Evolutionary conservation across 1,140 invertebrate genomes (phyloP).

Genomic region (Chymomyza costata): DNA sequence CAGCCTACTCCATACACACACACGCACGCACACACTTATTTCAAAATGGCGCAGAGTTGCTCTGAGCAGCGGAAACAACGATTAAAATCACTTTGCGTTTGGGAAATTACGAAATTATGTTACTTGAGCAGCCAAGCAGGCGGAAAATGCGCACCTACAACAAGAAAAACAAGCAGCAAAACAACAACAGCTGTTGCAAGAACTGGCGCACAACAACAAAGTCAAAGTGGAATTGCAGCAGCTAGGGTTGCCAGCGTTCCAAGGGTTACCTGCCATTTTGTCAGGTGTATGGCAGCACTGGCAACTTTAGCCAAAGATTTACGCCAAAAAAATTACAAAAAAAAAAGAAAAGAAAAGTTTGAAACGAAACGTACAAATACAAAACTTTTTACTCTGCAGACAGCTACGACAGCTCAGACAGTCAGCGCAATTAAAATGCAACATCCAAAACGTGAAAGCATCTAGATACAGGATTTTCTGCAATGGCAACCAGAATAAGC

Average conservation of each 20-base stretch:
- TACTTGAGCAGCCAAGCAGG: slow-evolving; percentile 47
- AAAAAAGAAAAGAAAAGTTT: slow-evolving; percentile 23
- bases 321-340: slow-evolving; percentile 25
- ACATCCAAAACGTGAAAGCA: too few species aligned
- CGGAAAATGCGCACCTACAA: slow-evolving; percentile 54
- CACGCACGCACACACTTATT: background rate
- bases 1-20: too few species aligned
- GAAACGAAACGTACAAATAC: too few species aligned
- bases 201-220: too few species aligned
- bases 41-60: slow-evolving; percentile 6
- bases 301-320: slow-evolving; percentile 25
- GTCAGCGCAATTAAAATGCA: background rate
- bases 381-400: too few species aligned
- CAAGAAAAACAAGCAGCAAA: slow-evolving; percentile 9
- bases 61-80: slow-evolving; percentile 45
- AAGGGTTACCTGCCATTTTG: background rate
- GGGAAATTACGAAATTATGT: slow-evolving; percentile 68
- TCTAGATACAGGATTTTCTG: too few species aligned
- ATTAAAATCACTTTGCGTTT: slow-evolving; percentile 69
- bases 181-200: too few species aligned
- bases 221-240: too few species aligned
- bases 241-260: too few species aligned
- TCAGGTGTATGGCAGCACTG: slow-evolving; percentile 11
- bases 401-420: too few species aligned
- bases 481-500: too few species aligned